phyloP scores from a whole-genome alignment of 1,140 invertebrate species.

The Ganaspis sp. region DNA sequence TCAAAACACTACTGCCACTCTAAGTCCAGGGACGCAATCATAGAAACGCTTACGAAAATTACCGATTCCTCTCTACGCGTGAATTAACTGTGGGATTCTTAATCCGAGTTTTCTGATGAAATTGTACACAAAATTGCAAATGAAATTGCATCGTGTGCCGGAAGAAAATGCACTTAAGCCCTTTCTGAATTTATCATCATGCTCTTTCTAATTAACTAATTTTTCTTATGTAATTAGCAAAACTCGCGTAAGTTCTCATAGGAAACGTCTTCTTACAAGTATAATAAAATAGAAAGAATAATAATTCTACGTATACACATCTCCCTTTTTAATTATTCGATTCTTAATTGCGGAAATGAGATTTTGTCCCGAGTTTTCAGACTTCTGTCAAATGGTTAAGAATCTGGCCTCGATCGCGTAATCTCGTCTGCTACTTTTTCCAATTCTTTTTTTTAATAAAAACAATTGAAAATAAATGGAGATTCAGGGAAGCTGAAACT shows the following conservation, averaged over 20 bases:
- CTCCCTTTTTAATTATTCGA: too few species aligned
- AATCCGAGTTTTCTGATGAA: slow-evolving; percentile 19
- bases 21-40: slow-evolving; percentile 61
- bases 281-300: not conserved
- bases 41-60: slow-evolving; percentile 42
- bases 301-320: too few species aligned
- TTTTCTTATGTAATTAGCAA: slow-evolving; percentile 10
- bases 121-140: slow-evolving; percentile 27
- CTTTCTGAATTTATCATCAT: slow-evolving; percentile 11
- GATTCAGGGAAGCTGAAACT: too few species aligned
- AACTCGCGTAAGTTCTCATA: not conserved
- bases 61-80: slow-evolving; percentile 27
- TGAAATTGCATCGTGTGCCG: slow-evolving; percentile 11
- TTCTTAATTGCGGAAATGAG: too few species aligned
- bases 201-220: not conserved
- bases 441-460: too few species aligned
- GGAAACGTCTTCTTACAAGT: not conserved
- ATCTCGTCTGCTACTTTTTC: too few species aligned
- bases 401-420: too few species aligned
- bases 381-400: too few species aligned
- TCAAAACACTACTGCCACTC: slow-evolving; percentile 61
- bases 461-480: too few species aligned
- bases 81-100: slow-evolving; percentile 21
- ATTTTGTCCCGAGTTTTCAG: too few species aligned
- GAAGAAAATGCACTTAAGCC: not conserved